These are phyloP conservation scores for Lontra canadensis DNA, from an alignment of 2,113 vertebrate species.

Conservation along the genomic window DNA sequence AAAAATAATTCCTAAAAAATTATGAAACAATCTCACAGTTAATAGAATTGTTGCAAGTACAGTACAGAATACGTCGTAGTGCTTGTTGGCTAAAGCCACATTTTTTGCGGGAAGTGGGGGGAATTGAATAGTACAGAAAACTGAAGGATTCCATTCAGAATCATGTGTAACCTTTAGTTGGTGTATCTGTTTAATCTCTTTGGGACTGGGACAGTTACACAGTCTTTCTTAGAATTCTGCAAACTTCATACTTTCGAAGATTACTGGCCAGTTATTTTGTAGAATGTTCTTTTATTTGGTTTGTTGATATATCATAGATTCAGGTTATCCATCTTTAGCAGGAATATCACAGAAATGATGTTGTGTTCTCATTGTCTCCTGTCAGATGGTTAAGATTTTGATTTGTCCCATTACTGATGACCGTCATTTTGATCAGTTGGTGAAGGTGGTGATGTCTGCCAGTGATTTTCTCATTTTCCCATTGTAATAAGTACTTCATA, in stretches of 20 bases:
- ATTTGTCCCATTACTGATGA: neutral
- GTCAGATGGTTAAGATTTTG: neutral
- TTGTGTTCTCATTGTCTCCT: neutral
- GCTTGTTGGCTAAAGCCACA: neutral
- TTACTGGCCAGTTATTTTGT: neutral
- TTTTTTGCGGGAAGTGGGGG: neutral
- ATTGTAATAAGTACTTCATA: neutral
- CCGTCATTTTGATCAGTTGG: neutral
- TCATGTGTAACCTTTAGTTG: neutral
- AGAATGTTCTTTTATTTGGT: neutral
- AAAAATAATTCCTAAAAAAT: neutral
- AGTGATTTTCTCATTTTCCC: neutral
- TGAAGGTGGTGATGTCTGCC: neutral
- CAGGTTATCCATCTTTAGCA: neutral
- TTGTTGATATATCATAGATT: neutral
- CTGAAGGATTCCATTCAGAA: neutral
- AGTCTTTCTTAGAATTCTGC: neutral
- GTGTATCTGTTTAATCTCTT: neutral
- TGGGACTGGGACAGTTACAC: neutral
- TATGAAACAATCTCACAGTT: neutral
- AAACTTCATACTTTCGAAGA: neutral
- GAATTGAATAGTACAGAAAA: neutral
- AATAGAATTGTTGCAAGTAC: neutral
- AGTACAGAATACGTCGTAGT: neutral
- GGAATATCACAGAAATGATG: neutral